Evolutionary conservation across 1,140 invertebrate genomes (phyloP), one percentile per base, ranked within the genome.

Genomic region (Sinella curviseta): DNA sequence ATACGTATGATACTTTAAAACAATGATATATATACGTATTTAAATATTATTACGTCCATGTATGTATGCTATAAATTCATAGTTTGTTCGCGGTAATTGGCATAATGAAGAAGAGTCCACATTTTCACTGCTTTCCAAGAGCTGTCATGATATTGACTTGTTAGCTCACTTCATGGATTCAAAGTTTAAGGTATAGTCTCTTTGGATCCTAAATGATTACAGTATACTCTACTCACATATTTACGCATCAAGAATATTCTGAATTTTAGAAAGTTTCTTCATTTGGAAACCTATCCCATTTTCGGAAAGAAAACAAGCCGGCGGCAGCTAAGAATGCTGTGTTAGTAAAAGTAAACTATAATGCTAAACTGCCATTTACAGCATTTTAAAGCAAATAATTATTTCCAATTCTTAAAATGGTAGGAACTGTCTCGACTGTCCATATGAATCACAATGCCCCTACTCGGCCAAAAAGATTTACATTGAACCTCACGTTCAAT

Each of bases 131-230:
- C 70, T 89, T 77, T 84, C 88, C 17, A 89, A 89, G 82, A 88
- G 87, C 82, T 89, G 89, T 82, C 89, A 89, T 85, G 88, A 89
- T 80, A 76, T 89, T 76, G 89, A 89, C 79, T 85, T 89, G 12
- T 86, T 89, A 67, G 80, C 79, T 28, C 87, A 86, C 79, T 88
- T 88, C 87, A 87, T 89, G 86, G 84, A 84, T 0, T 81, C 83
- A 12, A 83, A 85, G 30, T 82, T 79, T 73, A 82, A 55, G 75
- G 82, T 83, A 74, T 57, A n/a, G 39, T 12, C 39, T n/a, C n/a
- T n/a, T n/a, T n/a, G n/a, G n/a, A n/a, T 14, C 12, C 28, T 54
- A 54, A 14, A 54, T 54, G 48, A 14, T 54, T n/a, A n/a, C n/a
- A 54, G 14, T 54, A 54, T 54, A n/a, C n/a, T 14, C 67, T 24